Base-by-base conservation (phyloP, 37 sponge, comb jelly and placozoan species). In the Aphrocallistes beatrix region DNA sequence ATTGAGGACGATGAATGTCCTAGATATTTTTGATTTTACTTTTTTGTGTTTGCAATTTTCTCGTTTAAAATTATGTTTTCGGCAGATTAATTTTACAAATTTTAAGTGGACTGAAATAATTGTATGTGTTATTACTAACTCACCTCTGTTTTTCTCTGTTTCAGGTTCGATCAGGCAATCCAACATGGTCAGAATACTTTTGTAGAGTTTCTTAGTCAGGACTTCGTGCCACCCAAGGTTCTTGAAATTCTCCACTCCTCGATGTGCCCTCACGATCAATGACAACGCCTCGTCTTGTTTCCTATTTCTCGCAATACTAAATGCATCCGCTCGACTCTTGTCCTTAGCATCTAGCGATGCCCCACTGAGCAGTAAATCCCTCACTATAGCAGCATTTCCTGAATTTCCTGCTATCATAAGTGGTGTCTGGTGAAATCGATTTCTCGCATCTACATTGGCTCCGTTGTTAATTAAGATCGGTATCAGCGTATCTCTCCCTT, bases 391-490 rank as follows among this genome's bases (percentile, higher is more conserved):
- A 3, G 75, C 75, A 60, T 60, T 60, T 32, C 75, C 75, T 3
- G 17, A 19, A 25, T 60, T 60, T 3, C 75, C 10, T 6, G 75
- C 75, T 13, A 60, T 21, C 75, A 60, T 60, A 1, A 60, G 75
- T 60, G 75, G 75, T 60, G 75, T 60, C 75, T 60, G 75, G n/a
- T 60, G n/a, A 30, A 60, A 60, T 13, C 75, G 75, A 60, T 60
- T 60, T 30, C 75, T 3, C n/a, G 75, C 75, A 30, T 60, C 75
- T 30, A 13, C 75, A 30, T 60, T 60, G 8, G 75, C 75, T 60
- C 75, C 75, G 34, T 60, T 60, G 75, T 60, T 60, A 13, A 60
- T 30, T 13, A 60, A 30, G 34, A 60, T 60, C 6, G 75, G 75
- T 25, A 60, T 60, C 32, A 60, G 75, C 75, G 75, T 60, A 3